Evolutionary conservation across 2,797 vertebrate genomes (phyloP), one percentile per base, ranked within the genome.

Genomic region (Pseudotriccus pelzelni): DNA sequence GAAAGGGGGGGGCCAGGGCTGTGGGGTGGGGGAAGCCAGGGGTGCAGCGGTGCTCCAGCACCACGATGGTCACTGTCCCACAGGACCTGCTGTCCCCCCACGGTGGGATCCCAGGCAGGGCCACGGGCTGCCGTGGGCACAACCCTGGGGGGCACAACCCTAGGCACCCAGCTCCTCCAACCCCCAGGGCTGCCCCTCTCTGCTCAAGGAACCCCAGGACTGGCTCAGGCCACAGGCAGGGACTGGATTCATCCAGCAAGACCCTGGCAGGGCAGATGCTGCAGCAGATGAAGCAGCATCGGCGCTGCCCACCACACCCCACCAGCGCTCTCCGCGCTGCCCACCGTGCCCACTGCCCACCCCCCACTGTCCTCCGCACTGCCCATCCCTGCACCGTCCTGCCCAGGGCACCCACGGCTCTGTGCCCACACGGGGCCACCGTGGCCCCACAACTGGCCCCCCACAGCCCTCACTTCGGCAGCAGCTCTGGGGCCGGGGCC

Each of bases 211-310:
- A 17, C 46, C 43, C 78, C 25, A 6, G 55, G 21, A 8, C 9
- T 4, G 46, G 32, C 14, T 0, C 7, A 47, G 37, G 76, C 32
- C 32, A 0, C 55, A 3, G 36, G 11, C 8, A 9, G 19, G 76
- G 62, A 63, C 59, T 28, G 85, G 73, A 49, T 59, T 6, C 22
- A 6, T 22, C 27, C n/a, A 10, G 53, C 47, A 36, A 44, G 28
- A 67, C 79, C 5, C 20, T 7, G 28, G 78, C 7, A 24, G 59
- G 79, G 74, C 39, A 14, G 47, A 23, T 4, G 50, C 64, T 64
- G 85, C 85, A 21, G 85, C 43, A 24, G 39, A 53, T 19, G 58
- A 59, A 68, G 62, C 67, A 32, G 78, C 64, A 41, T 12, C 88
- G 28, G 73, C 9, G 0, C 23, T 37, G 50, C 50, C 43, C 78